Conservation (phyloP, 1,140 invertebrate genomes). For the Capitella teleta region DNA sequence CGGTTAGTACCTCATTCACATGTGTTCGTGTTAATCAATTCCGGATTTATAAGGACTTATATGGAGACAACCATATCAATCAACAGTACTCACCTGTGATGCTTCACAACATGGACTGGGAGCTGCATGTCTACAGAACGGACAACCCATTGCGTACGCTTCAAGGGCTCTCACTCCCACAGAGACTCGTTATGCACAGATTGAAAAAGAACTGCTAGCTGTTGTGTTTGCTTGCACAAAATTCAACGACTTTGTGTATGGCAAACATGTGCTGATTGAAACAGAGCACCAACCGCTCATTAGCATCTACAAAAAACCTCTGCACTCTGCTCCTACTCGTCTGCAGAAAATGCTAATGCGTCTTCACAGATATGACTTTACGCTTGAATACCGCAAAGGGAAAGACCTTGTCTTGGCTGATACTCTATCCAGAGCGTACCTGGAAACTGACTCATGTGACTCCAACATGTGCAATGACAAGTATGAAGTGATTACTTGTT, state of each 20-base stretch:
- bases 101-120: slow-evolving; percentile 25
- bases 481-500: neutral
- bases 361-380: slow-evolving; percentile 39
- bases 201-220: slow-evolving; percentile 38
- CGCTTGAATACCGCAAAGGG: slow-evolving; percentile 30
- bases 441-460: neutral
- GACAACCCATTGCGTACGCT: slow-evolving; percentile 15
- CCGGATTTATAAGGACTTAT: too few relatives aligned
- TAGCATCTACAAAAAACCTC: slow-evolving; percentile 37
- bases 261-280: slow-evolving; percentile 17
- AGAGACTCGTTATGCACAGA: slow-evolving; percentile 17
- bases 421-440: neutral
- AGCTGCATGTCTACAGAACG: slow-evolving; percentile 24
- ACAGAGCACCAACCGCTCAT: slow-evolving; percentile 37
- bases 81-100: too few relatives aligned
- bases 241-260: slow-evolving; percentile 39
- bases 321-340: slow-evolving; percentile 31
- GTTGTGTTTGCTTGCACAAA: slow-evolving; percentile 40
- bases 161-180: slow-evolving; percentile 14
- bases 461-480: neutral
- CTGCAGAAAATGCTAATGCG: slow-evolving; percentile 41
- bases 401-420: slow-evolving; percentile 25
- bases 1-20: too few relatives aligned
- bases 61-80: too few relatives aligned
- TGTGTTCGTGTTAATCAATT: too few relatives aligned